Evolutionary conservation across 2,888 invertebrate species (phyloP), one percentile per base, ranked within the genome.

Genomic region (Carabus problematicus): DNA sequence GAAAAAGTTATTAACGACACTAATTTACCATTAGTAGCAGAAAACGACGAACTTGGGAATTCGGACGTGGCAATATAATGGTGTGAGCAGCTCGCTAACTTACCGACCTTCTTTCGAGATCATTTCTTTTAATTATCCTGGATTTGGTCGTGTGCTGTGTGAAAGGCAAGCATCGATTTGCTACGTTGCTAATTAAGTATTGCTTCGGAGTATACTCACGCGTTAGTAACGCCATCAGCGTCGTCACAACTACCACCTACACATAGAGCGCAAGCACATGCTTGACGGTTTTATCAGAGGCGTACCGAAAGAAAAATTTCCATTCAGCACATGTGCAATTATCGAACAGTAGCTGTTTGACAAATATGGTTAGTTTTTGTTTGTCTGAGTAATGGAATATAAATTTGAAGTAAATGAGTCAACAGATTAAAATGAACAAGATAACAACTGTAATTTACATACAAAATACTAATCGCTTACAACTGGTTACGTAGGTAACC

Each of bases 51-150:
- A 52, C 67, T 8, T 54, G 67, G 67, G 67, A 67, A 59, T 67
- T 49, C 52, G 52, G 3, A 19, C 52, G 52, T 19, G 18, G 52
- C 52, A 52, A 52, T 52, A 52, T 52, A 52, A 52, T 52, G 52
- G 52, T 52, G 52, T 18, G 19, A 16, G 19, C 9, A 52, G 12
- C 52, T 18, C 18, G 19, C 8, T 18, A 52, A 11, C 19, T 52
- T 52, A 16, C 52, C 19, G 16, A 18, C 52, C 52, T 45, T 12
- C 2, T 14, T 45, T 7, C 49, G 18, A 18, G 54, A 67, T 67
- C 67, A 67, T 67, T 67, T 67, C 67, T 67, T 67, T 67, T 67
- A 67, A 67, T 67, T 67, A 67, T 67, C 67, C 43, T 49, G 60
- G 60, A 52, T 40, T 67, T 60, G 47, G 66, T 9, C 58, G 40